These are phyloP conservation scores for Hetaerina titia DNA, from an alignment of 2,888 invertebrate genomes.

Conservation along the genomic window DNA sequence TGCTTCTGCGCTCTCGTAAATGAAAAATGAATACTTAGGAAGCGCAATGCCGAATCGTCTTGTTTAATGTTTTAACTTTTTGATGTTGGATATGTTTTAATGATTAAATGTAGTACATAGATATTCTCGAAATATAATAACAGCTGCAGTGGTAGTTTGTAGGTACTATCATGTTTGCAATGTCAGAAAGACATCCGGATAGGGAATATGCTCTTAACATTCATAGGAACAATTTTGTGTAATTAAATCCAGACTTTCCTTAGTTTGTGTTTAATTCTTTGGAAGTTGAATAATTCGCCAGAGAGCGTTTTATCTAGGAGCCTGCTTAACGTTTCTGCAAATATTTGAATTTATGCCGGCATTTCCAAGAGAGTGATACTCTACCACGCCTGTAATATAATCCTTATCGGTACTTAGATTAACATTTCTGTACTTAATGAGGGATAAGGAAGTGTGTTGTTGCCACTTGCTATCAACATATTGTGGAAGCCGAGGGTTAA, in stretches of 20 bases:
- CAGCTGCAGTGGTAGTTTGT: neutral
- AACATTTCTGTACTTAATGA: slow-evolving; percentile 6
- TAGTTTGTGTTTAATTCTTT: neutral
- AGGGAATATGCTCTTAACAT: neutral
- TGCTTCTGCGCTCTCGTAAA: too few relatives aligned
- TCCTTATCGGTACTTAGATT: neutral
- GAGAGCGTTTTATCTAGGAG: neutral
- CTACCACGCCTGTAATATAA: neutral
- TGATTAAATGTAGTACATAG: neutral
- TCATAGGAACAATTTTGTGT: neutral
- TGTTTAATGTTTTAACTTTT: neutral
- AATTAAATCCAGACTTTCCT: neutral
- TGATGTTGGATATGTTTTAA: neutral
- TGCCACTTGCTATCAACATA: neutral
- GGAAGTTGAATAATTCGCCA: neutral
- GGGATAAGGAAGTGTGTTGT: neutral
- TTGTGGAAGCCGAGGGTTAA: too few relatives aligned
- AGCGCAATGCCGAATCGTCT: neutral
- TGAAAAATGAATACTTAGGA: neutral
- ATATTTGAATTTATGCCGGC: neutral
- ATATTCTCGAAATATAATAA: neutral
- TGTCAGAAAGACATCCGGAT: neutral
- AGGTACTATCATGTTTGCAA: neutral
- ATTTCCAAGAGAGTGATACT: neutral
- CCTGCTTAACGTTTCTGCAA: neutral